A percentile compares a stretch with the other conserved stretches of the same genome.
Conservation (phyloP, 2,113 vertebrate genomes). For the Gobiocypris rarus region DNA sequence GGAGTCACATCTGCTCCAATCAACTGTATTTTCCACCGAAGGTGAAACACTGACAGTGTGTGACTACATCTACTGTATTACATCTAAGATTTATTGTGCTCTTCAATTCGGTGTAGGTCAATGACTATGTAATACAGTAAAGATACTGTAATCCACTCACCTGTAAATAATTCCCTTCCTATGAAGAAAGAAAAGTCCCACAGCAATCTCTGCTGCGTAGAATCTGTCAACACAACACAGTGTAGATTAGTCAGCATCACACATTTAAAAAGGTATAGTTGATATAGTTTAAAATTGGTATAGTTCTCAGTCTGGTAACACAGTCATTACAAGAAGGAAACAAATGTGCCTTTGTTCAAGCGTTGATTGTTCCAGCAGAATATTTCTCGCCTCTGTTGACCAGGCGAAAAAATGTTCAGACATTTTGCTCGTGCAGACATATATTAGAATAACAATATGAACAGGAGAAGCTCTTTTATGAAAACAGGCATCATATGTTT, state of each 20-base stretch:
- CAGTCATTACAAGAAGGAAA: not conserved
- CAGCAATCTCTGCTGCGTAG: constrained; percentile 96
- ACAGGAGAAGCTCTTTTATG: not conserved
- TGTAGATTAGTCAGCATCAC: not conserved
- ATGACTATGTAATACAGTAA: not conserved
- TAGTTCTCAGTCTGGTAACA: not conserved
- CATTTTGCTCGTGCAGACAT: not conserved
- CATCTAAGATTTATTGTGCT: no score
- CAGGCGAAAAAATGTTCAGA: not conserved
- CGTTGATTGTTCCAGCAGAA: not conserved
- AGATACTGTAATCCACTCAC: constrained; percentile 70
- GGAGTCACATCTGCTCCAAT: constrained; percentile 16
- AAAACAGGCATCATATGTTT: not conserved
- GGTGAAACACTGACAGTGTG: not conserved
- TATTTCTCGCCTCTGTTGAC: not conserved
- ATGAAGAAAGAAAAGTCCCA: constrained; percentile 95
- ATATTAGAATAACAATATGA: not conserved
- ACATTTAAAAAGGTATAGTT: not conserved
- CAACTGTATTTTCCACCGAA: constrained; percentile 2
- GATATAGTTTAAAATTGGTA: no score
- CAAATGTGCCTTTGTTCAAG: constrained; percentile 12
- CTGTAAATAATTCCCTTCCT: constrained; percentile 95
- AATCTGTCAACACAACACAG: constrained; percentile 76
- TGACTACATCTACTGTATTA: not conserved
- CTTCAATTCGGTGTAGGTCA: no score